Base-by-base conservation (phyloP, 2,888 invertebrate species). In the Camponotus fellah region DNA sequence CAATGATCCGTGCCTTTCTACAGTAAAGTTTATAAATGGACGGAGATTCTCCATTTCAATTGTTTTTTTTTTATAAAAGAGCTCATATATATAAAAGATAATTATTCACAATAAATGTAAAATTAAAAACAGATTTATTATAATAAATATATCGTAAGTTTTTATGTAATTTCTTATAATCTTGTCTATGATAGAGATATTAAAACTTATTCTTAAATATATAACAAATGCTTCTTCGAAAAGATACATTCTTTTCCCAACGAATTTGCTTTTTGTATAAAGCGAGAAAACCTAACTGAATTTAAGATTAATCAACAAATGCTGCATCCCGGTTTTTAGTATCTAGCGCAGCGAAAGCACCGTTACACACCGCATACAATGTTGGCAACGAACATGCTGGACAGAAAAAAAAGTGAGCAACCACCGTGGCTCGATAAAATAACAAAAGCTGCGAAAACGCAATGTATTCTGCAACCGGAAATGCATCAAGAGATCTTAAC, bases 401-500 rank as follows among this genome's bases (percentile, higher is more conserved):
- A 26, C 1, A 40, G 75, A 71, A 71, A 75, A 79, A 49, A 69
- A 49, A 37, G 56, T n/a, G 34, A 56, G 56, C 68, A 65, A 64
- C 37, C 58, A 40, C n/a, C 53, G 69, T 37, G 58, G 37, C 72
- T 71, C 60, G 64, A 72, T 65, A 56, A 81, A 65, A 83, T 56
- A 74, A 88, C 88, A 89, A 83, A 85, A 80, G 76, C 46, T 37
- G 21, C 14, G 60, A 60, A 53, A 82, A 88, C 64, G 60, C 76
- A 43, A 56, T 40, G 80, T 82, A 77, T 60, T 79, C 68, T 81
- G 68, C 60, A 69, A 72, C 76, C 90, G 90, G 90, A 90, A 90
- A 65, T 82, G 64, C 83, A 85, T 84, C 86, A 72, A 65, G 68
- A 85, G 91, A 89, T 90, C 91, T 90, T 89, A 89, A 88, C 89